These are phyloP conservation scores for Sorex maritimensis DNA, from an alignment of 2,797 vertebrate species.

Conservation along the genomic window DNA sequence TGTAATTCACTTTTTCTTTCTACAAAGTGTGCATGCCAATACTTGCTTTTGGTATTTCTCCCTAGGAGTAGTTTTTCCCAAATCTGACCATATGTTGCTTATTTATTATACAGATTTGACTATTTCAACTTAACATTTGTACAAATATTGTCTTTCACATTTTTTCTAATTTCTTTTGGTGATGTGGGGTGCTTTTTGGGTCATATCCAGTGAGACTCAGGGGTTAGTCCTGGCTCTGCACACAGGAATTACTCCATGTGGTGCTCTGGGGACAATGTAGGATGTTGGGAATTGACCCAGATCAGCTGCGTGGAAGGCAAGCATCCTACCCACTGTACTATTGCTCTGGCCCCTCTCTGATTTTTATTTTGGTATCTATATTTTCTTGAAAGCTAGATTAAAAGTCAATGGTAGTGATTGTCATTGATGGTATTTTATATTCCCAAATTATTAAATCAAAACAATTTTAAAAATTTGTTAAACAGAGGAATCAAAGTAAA, in stretches of 20 bases:
- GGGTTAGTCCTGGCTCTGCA: too few species aligned
- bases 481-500: background rate
- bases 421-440: background rate
- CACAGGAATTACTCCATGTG: too few species aligned
- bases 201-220: too few species aligned
- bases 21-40: background rate
- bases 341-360: too few species aligned
- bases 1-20: background rate
- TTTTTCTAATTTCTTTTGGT: background rate
- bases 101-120: background rate
- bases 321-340: too few species aligned
- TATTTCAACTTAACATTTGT: background rate
- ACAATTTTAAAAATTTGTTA: background rate
- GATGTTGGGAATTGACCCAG: too few species aligned
- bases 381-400: slow-evolving; percentile 9
- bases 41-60: background rate
- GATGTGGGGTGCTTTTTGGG: too few species aligned
- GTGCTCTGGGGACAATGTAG: too few species aligned
- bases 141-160: background rate
- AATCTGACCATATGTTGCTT: background rate
- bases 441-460: background rate
- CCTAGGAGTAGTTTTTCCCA: background rate
- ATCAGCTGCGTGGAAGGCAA: too few species aligned
- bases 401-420: background rate
- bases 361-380: background rate